Base-by-base conservation (phyloP, 2,797 vertebrate species). In the Muscicapa comitata region DNA sequence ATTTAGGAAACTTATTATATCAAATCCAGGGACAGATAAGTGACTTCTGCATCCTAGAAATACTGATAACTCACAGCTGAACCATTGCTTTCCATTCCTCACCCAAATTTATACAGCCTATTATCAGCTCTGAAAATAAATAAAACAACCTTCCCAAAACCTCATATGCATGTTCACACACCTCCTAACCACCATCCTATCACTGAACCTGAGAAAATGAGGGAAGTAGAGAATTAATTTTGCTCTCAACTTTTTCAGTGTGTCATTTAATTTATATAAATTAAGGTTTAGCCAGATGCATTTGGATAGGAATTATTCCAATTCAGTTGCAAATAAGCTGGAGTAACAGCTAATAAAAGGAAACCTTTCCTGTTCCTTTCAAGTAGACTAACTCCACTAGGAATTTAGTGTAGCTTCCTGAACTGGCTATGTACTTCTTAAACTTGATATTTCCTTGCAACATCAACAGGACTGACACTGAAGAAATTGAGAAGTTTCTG, bases 291-390 rank as follows among this genome's bases (percentile, higher is more conserved):
- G 40, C 50, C 59, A 92, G 51, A 59, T 70, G 19, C 18, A 67
- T 89, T 95, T 94, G 89, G 26, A 31, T 65, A 76, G 71, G 57
- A 94, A 17, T 63, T 87, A 73, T 42, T 87, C 51, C 70, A 88
- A 68, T 47, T 78, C 74, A 65, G 17, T 57, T 81, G 54, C 47
- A 86, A 90, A 76, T 58, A 62, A 86, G 75, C 16, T 61, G 38
- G 35, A 96, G 59, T 59, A 90, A 73, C 86, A 95, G 84, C 54
- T 75, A 94, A 95, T 92, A 96, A 97, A 96, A 93, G 9, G n/a
- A 91, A 87, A 61, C 12, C 1, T 89, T 95, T 93, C 90, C 54
- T 85, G 72, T 86, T 96, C 81, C 63, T 84, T 92, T 89, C 11
- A 28, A 88, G 67, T 37, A 61, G 26, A 58, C 43, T 77, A 77